These are phyloP conservation scores for Cantharis rustica DNA, from an alignment of 2,888 invertebrate species.

Conservation along the genomic window DNA sequence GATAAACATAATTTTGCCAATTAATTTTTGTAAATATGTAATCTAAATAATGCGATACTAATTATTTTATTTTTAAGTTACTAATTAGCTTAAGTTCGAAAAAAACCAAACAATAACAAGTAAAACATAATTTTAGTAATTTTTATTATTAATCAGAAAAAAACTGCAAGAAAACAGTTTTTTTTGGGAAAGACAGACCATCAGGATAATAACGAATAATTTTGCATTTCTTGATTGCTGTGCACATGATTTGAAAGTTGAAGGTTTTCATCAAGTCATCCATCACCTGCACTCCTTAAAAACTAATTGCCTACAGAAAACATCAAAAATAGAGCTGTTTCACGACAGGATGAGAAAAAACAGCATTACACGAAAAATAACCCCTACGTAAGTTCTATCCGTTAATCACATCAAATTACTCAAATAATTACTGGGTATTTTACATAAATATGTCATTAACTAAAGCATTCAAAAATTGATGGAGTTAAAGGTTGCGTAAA, in stretches of 20 bases:
- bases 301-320: background rate
- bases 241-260: background rate
- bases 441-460: background rate
- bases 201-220: too few relatives aligned
- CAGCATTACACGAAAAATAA: background rate
- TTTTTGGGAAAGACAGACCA: too few relatives aligned
- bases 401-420: background rate
- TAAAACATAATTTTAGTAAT: background rate
- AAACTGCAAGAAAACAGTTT: background rate
- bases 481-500: background rate
- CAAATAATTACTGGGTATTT: background rate
- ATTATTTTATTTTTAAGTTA: background rate
- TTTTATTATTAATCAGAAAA: background rate
- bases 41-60: background rate
- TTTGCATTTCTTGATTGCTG: too few relatives aligned
- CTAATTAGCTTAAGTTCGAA: background rate
- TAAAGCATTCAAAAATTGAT: background rate
- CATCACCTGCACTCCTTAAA: background rate
- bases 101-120: background rate
- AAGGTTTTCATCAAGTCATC: background rate
- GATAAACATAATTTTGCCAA: background rate
- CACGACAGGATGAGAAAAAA: background rate
- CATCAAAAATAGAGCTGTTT: background rate
- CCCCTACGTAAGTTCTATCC: background rate
- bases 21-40: background rate